Percentiles rank a stretch among this genome's conserved stretches.
phyloP scores from a whole-genome alignment of 1,140 invertebrate genomes.

The Nasonia longicornis region DNA sequence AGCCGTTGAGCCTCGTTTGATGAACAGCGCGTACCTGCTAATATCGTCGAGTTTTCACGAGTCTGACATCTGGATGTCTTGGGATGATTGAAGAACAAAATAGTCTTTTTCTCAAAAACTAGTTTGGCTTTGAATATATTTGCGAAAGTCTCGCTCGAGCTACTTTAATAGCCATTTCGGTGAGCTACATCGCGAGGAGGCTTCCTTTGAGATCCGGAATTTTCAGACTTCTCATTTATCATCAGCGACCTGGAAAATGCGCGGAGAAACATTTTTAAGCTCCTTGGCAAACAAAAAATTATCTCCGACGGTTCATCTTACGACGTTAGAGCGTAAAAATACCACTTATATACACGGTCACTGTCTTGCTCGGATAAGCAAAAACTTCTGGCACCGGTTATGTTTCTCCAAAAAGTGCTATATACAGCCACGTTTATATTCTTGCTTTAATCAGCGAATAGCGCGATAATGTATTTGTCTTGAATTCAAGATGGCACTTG shows the following conservation, averaged over 20 bases:
- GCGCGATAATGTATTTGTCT: too few relatives aligned
- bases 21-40: background rate
- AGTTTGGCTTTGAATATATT: background rate
- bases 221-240: background rate
- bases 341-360: background rate
- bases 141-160: background rate
- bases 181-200: background rate
- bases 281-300: constrained; percentile 1
- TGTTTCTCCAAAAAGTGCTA: too few relatives aligned
- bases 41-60: background rate
- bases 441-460: too few relatives aligned
- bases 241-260: constrained; percentile 10
- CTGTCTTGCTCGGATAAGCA: too few relatives aligned
- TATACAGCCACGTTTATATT: too few relatives aligned
- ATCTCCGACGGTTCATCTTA: background rate
- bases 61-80: too few relatives aligned
- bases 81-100: background rate
- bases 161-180: background rate
- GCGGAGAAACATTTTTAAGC: constrained; percentile 4
- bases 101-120: background rate
- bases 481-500: too few relatives aligned
- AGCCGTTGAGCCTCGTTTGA: background rate
- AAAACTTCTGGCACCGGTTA: background rate
- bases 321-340: background rate
- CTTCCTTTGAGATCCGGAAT: background rate